phyloP scores from a whole-genome alignment of 2,113 vertebrate species.

The Piprites chloris region DNA sequence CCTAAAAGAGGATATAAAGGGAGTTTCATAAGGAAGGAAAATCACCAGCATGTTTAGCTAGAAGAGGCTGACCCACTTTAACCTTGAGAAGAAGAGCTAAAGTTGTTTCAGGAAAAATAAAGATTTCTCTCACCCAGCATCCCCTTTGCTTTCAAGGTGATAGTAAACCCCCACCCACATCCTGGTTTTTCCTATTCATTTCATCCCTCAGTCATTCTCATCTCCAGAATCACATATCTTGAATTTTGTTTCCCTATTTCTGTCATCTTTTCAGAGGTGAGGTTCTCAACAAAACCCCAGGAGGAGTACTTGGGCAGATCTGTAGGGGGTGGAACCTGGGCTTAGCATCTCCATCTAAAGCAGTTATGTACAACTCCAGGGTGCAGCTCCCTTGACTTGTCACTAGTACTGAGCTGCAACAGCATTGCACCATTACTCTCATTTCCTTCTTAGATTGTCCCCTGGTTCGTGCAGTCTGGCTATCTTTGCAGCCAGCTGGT shows the following conservation, averaged over 20 bases:
- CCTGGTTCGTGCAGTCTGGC: not conserved
- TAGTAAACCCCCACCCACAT: not conserved
- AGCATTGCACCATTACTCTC: not conserved
- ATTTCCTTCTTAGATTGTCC: constrained; percentile 7
- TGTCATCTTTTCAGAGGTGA: not conserved
- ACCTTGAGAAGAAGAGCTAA: constrained; percentile 33
- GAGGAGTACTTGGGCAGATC: not conserved
- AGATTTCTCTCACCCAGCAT: not conserved
- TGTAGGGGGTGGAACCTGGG: not conserved
- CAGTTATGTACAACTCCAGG: not conserved
- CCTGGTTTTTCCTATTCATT: not conserved
- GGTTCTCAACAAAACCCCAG: not conserved
- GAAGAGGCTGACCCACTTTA: constrained; percentile 10
- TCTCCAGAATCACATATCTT: not conserved
- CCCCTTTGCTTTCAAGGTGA: not conserved
- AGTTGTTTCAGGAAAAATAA: not conserved
- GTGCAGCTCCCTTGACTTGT: not conserved
- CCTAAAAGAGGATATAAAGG: constrained; percentile 55
- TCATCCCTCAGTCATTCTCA: not conserved
- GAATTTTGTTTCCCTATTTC: not conserved
- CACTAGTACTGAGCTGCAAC: not conserved
- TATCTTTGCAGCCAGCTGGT: constrained; percentile 34
- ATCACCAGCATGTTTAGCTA: constrained; percentile 31
- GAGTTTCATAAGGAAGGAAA: constrained; percentile 64
- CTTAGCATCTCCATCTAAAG: not conserved